phyloP scores from a whole-genome alignment of 2,113 vertebrate genomes.

The Sceloporus undulatus region DNA sequence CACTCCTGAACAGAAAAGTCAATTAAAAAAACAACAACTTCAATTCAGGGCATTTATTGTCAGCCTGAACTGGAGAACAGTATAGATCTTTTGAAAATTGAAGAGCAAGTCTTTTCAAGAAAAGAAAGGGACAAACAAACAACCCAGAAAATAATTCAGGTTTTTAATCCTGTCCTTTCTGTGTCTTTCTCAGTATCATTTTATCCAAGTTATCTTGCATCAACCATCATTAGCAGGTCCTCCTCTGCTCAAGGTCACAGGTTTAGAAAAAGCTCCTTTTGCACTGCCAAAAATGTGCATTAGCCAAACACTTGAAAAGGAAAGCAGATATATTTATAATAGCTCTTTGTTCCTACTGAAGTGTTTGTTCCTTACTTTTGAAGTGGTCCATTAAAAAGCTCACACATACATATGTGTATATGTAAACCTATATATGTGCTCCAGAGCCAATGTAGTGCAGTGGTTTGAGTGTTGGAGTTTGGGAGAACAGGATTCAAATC shows the following conservation, averaged over 20 bases:
- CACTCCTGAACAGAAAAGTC: not conserved
- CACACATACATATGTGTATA: not conserved
- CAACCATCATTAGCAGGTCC: not conserved
- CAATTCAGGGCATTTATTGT: not conserved
- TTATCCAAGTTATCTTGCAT: not conserved
- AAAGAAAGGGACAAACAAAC: not conserved
- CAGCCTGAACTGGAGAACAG: not conserved
- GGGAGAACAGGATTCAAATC: too few species aligned
- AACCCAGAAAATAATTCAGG: not conserved
- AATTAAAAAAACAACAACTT: not conserved
- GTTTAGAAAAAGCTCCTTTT: not conserved
- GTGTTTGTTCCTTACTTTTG: not conserved
- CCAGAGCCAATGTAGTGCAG: too few species aligned
- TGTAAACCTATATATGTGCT: not conserved
- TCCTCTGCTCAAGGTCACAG: not conserved
- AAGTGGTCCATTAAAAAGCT: slow-evolving; percentile 15
- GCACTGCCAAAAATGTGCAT: slow-evolving; percentile 1
- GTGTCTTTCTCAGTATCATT: not conserved
- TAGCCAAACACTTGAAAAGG: slow-evolving; percentile 7
- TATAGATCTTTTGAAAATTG: not conserved
- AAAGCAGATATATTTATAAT: slow-evolving; percentile 14
- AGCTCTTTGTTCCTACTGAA: slow-evolving; percentile 12
- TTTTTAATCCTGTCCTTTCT: not conserved
- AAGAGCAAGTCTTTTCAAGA: not conserved
- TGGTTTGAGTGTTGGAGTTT: too few species aligned